phyloP scores from a whole-genome alignment of 2,888 invertebrate species.

The Tetragonisca angustula region DNA sequence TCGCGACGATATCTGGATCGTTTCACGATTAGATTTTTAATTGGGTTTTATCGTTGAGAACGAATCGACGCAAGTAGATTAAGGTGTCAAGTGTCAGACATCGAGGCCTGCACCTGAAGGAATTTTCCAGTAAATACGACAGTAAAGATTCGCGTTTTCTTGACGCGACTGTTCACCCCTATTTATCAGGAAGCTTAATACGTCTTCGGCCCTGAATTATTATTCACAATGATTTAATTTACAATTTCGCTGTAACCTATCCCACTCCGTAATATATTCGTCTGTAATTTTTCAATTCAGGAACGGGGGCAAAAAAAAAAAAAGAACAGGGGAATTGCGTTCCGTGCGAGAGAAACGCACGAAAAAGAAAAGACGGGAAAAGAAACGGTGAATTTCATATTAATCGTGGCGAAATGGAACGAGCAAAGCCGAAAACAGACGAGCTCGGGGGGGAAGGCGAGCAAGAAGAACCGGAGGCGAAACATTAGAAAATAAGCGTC shows the following conservation, averaged over 20 bases:
- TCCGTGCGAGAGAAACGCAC: not conserved
- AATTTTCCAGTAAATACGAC: not conserved
- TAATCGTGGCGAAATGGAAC: slow-evolving; percentile 8
- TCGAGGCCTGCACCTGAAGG: not conserved
- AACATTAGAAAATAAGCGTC: slow-evolving; percentile 33
- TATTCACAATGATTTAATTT: not conserved
- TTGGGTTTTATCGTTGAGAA: not conserved
- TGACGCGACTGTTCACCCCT: not conserved
- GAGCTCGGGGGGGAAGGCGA: not conserved
- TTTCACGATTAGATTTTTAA: not conserved
- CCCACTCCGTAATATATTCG: not conserved
- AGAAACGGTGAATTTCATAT: not conserved
- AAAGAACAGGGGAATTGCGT: not conserved
- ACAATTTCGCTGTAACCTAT: not conserved
- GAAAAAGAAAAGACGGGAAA: no score
- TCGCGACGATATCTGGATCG: not conserved
- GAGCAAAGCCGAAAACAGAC: slow-evolving; percentile 6
- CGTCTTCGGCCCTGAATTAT: not conserved
- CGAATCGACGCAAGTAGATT: not conserved
- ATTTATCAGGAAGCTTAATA: not conserved
- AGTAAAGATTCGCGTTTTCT: not conserved
- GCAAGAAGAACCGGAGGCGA: not conserved
- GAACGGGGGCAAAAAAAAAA: not conserved
- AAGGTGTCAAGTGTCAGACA: not conserved
- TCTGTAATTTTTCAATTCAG: not conserved